These are phyloP conservation scores for Carabus problematicus DNA, from an alignment of 2,888 invertebrate genomes.

Conservation along the genomic window DNA sequence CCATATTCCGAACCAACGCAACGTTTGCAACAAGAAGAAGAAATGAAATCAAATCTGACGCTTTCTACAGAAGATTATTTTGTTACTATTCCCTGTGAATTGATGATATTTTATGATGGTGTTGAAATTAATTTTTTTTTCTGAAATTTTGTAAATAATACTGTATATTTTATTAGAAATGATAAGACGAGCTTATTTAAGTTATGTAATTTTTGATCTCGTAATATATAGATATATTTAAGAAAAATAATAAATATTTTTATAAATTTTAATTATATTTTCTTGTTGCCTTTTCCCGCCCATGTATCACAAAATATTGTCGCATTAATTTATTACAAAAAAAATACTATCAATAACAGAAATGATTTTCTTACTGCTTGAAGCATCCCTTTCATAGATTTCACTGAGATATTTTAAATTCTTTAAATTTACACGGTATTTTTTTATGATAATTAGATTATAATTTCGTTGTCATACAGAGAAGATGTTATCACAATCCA, in stretches of 20 bases:
- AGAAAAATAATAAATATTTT: conserved; percentile 10
- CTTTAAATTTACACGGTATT: conserved; percentile 13
- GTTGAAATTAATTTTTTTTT: background rate
- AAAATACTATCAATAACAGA: background rate
- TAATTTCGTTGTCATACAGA: conserved; percentile 15
- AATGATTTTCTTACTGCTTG: conserved; percentile 1
- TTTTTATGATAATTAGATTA: conserved; percentile 11
- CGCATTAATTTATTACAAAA: background rate
- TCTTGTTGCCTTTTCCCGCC: background rate
- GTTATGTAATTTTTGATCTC: background rate
- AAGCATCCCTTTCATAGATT: background rate
- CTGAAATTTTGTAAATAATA: conserved; percentile 1
- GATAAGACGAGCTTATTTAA: background rate
- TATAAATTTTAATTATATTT: background rate
- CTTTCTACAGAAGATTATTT: no score
- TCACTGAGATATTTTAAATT: conserved; percentile 4
- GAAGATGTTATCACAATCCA: conserved; percentile 26
- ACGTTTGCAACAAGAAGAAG: no score
- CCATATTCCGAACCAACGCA: no score
- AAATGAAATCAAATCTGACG: no score
- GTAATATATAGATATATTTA: conserved; percentile 18
- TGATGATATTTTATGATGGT: background rate
- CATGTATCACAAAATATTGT: background rate
- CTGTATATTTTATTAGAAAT: background rate
- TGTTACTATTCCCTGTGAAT: no score